Conservation (phyloP, 64 coral and sea anemone species). For the Porites lutea region DNA sequence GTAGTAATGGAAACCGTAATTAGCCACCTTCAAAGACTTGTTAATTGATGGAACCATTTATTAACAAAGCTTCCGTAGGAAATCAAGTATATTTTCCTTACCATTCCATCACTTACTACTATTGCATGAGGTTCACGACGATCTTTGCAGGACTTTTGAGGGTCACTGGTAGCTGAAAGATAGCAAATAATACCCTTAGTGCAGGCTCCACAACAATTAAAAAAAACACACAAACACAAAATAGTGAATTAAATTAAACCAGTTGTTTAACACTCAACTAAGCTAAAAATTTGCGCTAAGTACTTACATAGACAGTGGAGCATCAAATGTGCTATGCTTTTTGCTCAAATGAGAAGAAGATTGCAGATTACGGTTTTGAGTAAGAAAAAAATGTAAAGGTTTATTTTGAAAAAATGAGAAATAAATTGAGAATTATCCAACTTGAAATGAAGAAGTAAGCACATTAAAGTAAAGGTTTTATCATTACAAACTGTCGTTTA, state of each 20-base stretch:
- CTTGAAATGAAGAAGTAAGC: background rate
- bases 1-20: background rate
- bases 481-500: constrained; percentile 1
- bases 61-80: constrained; percentile 4
- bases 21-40: background rate
- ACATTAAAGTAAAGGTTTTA: background rate
- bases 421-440: background rate
- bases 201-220: background rate
- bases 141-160: constrained; percentile 7
- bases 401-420: background rate
- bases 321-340: background rate
- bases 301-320: constrained; percentile 1
- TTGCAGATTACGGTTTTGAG: background rate
- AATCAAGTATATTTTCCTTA: constrained; percentile 1
- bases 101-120: constrained; percentile 11
- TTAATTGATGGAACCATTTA: constrained; percentile 2
- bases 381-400: background rate
- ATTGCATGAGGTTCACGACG: background rate
- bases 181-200: background rate
- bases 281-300: background rate
- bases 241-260: constrained; percentile 1
- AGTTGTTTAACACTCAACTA: background rate
- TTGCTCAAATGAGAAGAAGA: background rate
- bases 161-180: background rate
- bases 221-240: background rate